A percentile compares a stretch with the other conserved stretches of the same genome.
Evolutionary conservation across 2,888 invertebrate genomes (phyloP).

Genomic region (Hydrotaea diabolus): DNA sequence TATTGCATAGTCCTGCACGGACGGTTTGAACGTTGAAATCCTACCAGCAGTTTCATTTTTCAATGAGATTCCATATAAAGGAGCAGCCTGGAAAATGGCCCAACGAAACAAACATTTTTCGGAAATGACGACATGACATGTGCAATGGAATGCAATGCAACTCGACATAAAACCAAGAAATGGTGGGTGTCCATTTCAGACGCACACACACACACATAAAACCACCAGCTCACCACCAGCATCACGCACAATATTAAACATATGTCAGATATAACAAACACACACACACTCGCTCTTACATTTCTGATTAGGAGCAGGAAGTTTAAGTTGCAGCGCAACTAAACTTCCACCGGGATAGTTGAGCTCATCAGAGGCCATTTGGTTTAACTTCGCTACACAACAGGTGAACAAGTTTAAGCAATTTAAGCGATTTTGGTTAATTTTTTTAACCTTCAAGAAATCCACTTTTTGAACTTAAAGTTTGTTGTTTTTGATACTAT

Average conservation of each 20-base stretch:
- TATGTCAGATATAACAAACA: too few species aligned
- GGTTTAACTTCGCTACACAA: too few species aligned
- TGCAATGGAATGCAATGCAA: slow-evolving; percentile 17
- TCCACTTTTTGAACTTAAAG: too few species aligned
- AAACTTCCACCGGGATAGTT: not conserved
- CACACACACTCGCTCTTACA: not conserved
- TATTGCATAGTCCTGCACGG: not conserved
- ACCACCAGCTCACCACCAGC: not conserved
- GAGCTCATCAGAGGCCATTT: too few species aligned
- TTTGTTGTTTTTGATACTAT: too few species aligned
- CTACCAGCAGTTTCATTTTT: not conserved
- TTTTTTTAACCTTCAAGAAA: too few species aligned
- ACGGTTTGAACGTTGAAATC: not conserved
- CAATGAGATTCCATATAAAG: not conserved
- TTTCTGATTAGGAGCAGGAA: not conserved
- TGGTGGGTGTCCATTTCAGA: not conserved
- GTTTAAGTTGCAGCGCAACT: not conserved
- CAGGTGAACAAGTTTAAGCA: too few species aligned
- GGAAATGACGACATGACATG: slow-evolving; percentile 51
- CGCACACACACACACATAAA: not conserved
- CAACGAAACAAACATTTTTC: not conserved
- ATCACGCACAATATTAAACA: too few species aligned
- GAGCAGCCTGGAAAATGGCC: not conserved
- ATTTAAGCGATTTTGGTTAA: too few species aligned
- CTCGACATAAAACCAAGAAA: not conserved